These are phyloP conservation scores for Boloria euphrosyne DNA, from an alignment of 2,888 invertebrate genomes.

Conservation along the genomic window DNA sequence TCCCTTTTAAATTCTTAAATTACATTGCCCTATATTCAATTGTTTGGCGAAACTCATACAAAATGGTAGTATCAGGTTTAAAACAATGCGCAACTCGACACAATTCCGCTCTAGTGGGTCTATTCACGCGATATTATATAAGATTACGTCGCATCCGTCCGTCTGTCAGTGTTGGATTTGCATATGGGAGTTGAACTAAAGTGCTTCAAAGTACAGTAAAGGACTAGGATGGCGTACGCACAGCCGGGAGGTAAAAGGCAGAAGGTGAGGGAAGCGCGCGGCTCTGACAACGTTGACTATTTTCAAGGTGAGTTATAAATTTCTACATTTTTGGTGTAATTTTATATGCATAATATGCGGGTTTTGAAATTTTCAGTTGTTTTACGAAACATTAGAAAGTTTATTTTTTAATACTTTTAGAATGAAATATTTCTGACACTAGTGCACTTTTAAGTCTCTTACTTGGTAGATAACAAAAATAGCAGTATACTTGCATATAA, in stretches of 20 bases:
- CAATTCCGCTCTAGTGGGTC: conserved; percentile 53
- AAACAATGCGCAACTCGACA: conserved; percentile 50
- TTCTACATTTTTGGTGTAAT: not conserved
- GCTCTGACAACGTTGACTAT: conserved; percentile 59
- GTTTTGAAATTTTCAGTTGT: too few species aligned
- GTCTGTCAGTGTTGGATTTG: conserved; percentile 30
- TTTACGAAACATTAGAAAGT: too few species aligned
- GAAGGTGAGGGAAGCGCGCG: conserved; percentile 62
- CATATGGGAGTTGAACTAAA: conserved; percentile 12
- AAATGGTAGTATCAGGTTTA: conserved; percentile 43
- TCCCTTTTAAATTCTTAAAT: conserved; percentile 14
- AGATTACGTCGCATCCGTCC: conserved; percentile 40
- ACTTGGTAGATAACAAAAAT: too few species aligned
- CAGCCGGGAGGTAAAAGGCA: conserved; percentile 65
- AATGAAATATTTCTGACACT: too few species aligned
- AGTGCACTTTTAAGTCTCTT: too few species aligned
- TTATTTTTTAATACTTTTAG: too few species aligned
- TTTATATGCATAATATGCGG: not conserved
- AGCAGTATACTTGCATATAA: too few species aligned
- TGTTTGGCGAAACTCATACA: conserved; percentile 16
- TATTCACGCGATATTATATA: conserved; percentile 70
- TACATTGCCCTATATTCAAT: conserved; percentile 16
- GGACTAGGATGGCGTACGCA: conserved; percentile 56
- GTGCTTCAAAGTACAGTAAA: not conserved
- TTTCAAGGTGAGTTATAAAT: conserved; percentile 61